These are phyloP conservation scores for Ginglymostoma cirratum DNA, from an alignment of 2,113 vertebrate genomes.

Conservation along the genomic window DNA sequence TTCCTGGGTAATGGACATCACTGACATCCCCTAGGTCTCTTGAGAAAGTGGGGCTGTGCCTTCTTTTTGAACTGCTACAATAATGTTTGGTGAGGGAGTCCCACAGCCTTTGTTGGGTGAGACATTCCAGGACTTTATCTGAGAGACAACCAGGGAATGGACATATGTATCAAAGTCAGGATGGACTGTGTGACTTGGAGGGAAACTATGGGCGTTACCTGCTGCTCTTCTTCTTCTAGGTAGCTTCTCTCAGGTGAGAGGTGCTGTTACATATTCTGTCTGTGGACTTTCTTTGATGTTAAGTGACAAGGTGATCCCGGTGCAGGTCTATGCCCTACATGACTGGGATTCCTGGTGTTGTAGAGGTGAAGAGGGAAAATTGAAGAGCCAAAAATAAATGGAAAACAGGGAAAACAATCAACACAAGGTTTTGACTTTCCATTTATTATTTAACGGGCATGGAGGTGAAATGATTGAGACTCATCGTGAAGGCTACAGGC, in stretches of 20 bases:
- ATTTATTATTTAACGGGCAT: not conserved
- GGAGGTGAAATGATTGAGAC: not conserved
- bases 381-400: not conserved
- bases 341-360: not conserved
- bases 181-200: not conserved
- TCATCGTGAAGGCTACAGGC: not conserved
- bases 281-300: not conserved
- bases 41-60: not conserved
- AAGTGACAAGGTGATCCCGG: not conserved
- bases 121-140: not conserved
- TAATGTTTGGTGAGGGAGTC: not conserved
- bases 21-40: not conserved
- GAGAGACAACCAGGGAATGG: not conserved
- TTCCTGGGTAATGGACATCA: not conserved
- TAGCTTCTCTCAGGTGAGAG: not conserved
- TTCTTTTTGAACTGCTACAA: not conserved
- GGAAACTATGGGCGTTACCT: not conserved
- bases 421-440: not conserved
- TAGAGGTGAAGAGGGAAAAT: not conserved
- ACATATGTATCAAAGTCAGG: not conserved
- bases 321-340: not conserved
- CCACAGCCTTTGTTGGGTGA: not conserved
- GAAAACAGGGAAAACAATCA: not conserved
- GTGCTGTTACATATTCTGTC: not conserved
- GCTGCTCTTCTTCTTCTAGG: not conserved